These are phyloP conservation scores for Penaeus japonicus DNA, from an alignment of 1,140 invertebrate genomes.

Conservation along the genomic window DNA sequence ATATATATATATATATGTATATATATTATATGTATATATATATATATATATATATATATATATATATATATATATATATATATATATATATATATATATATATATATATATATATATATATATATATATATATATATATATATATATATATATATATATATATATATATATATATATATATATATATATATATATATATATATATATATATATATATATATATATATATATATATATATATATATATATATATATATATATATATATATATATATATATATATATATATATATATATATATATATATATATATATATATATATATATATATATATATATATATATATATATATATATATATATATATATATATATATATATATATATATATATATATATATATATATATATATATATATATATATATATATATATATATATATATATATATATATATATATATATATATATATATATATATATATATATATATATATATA, in stretches of 20 bases:
- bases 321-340: neutral
- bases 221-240: neutral
- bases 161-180: neutral
- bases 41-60: neutral
- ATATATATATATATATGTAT: neutral
- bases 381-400: neutral
- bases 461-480: neutral
- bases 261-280: neutral
- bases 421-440: neutral
- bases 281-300: neutral
- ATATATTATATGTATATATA: neutral
- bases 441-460: neutral
- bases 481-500: neutral
- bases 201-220: neutral
- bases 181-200: neutral
- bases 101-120: neutral
- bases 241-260: neutral
- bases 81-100: neutral
- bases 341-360: neutral
- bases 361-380: conserved; percentile 1
- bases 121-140: neutral
- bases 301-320: neutral
- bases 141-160: conserved; percentile 1
- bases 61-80: neutral
- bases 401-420: neutral